Conservation (phyloP, 2,113 vertebrate genomes). For the Dryoscopus gambensis region DNA sequence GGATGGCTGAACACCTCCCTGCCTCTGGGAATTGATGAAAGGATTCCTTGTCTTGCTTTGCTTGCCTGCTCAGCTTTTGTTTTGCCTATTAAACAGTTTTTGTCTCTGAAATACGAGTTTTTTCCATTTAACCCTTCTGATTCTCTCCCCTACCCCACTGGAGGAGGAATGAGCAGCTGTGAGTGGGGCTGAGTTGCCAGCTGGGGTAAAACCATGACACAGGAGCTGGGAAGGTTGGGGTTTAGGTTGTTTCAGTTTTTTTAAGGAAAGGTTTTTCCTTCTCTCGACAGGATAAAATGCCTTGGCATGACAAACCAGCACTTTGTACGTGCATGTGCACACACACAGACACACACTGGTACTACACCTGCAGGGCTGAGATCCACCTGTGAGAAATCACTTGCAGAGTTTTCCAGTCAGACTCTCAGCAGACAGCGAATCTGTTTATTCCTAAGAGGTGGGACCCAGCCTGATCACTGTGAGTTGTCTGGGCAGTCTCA, state of each 20-base stretch:
- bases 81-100: not conserved
- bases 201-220: not conserved
- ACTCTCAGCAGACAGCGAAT: not conserved
- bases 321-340: accelerated
- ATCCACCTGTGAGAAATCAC: not conserved
- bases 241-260: accelerated
- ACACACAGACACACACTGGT: not conserved
- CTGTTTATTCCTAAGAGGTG: not conserved
- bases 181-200: not conserved
- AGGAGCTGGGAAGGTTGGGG: not conserved
- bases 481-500: not conserved
- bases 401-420: not conserved
- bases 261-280: not conserved
- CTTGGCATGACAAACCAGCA: not conserved
- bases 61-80: not conserved
- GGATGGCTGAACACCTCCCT: not conserved
- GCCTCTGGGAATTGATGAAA: not conserved
- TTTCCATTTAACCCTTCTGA: not conserved
- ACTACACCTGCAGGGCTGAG: not conserved
- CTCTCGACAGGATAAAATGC: not conserved
- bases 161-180: not conserved
- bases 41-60: not conserved
- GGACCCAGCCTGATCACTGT: not conserved
- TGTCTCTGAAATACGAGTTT: not conserved
- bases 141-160: not conserved